Percentiles rank a stretch among this genome's conserved stretches.
Conservation (phyloP, 2,797 vertebrate species). For the Apogon talboti region DNA sequence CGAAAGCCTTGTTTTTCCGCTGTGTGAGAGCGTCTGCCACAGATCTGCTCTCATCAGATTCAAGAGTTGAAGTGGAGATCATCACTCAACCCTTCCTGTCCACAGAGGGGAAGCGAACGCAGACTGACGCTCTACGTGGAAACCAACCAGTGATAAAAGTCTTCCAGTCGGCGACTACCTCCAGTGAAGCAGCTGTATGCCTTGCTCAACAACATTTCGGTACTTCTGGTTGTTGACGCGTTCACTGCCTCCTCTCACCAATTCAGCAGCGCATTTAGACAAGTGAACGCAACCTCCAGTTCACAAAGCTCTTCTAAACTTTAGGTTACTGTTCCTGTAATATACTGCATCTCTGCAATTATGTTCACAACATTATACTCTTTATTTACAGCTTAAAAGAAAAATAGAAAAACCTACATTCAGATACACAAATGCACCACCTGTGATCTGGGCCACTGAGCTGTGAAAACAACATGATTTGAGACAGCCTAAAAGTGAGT, state of each 20-base stretch:
- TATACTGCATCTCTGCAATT: conserved; percentile 5
- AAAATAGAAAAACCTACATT: neutral
- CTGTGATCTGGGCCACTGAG: conserved; percentile 22
- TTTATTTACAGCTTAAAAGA: neutral
- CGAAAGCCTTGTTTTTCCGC: neutral
- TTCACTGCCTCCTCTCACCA: conserved; percentile 6
- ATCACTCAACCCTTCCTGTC: conserved; percentile 32
- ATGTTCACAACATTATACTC: neutral
- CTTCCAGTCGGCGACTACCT: conserved; percentile 1
- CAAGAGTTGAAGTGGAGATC: conserved; percentile 21
- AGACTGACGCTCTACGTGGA: conserved; percentile 11
- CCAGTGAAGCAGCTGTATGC: conserved; percentile 7
- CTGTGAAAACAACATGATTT: conserved; percentile 61
- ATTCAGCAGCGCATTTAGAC: no score
- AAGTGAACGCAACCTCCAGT: conserved; percentile 7
- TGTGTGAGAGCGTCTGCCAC: neutral
- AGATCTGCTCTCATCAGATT: conserved; percentile 45
- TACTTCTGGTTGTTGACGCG: conserved; percentile 21
- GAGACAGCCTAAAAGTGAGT: conserved; percentile 27
- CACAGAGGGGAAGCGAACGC: conserved; percentile 26
- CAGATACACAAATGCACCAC: neutral
- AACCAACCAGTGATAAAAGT: neutral
- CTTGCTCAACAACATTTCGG: conserved; percentile 32
- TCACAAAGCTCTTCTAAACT: conserved; percentile 21
- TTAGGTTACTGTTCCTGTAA: conserved; percentile 9